Conservation (phyloP, 2,888 invertebrate species). For the Melieria picta region DNA sequence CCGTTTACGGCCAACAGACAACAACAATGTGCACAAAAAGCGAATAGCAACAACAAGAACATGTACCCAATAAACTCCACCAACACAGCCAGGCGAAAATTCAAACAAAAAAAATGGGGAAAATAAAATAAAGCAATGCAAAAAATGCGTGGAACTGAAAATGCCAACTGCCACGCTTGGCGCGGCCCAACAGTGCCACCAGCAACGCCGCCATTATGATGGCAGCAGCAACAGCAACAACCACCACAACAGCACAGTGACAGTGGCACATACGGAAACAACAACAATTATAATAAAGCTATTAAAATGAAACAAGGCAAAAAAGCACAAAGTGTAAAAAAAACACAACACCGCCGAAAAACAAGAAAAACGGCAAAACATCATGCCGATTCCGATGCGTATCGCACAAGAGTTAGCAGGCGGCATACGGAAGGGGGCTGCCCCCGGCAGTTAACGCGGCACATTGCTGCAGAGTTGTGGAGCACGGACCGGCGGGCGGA, state of each 20-base stretch:
- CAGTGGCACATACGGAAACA: not conserved
- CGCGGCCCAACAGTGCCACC: not conserved
- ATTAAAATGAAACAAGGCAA: constrained; percentile 6
- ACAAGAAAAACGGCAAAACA: not conserved
- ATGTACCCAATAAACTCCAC: not conserved
- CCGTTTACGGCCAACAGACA: not conserved
- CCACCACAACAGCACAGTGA: not conserved
- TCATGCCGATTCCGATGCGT: not conserved
- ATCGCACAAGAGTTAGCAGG: too few species aligned
- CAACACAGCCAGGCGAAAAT: not conserved
- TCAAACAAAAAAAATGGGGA: not conserved
- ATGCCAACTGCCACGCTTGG: not conserved
- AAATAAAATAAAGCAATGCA: not conserved
- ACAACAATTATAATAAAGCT: constrained; percentile 1
- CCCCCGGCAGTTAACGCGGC: too few species aligned
- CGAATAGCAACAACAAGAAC: not conserved
- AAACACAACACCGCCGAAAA: not conserved
- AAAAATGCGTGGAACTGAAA: not conserved
- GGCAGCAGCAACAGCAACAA: too few species aligned
- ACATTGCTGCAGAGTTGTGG: too few species aligned
- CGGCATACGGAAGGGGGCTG: too few species aligned
- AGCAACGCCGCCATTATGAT: not conserved
- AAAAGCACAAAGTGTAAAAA: not conserved
- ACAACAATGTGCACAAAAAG: not conserved
- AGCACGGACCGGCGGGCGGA: too few species aligned